These are phyloP conservation scores for Eilema griseolum DNA, from an alignment of 2,888 invertebrate species.

Conservation along the genomic window DNA sequence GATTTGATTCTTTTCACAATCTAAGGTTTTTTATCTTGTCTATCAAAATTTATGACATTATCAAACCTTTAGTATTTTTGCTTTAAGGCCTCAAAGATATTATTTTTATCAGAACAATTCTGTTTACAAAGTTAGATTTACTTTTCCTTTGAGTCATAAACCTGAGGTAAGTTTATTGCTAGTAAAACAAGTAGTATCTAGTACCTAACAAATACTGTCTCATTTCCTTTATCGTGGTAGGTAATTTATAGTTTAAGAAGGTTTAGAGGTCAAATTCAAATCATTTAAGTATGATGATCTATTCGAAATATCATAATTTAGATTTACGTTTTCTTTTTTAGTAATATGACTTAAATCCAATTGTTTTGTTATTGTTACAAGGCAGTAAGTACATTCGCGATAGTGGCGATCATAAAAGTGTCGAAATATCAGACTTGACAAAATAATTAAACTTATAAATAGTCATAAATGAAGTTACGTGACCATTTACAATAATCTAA, in stretches of 20 bases:
- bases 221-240: conserved; percentile 39
- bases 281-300: background rate
- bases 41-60: background rate
- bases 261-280: conserved; percentile 7
- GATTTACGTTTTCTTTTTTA: no score
- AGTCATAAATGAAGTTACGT: no score
- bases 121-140: background rate
- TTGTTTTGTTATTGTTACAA: no score
- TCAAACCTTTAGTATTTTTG: background rate
- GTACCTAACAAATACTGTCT: conserved; percentile 20
- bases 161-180: conserved; percentile 31
- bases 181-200: conserved; percentile 30
- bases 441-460: no score
- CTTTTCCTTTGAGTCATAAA: background rate
- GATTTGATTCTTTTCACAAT: background rate
- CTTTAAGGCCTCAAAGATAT: background rate
- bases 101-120: background rate
- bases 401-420: no score
- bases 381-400: no score
- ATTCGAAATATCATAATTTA: no score
- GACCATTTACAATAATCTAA: no score
- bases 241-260: conserved; percentile 24
- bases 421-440: no score
- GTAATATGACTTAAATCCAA: no score
- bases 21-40: background rate